phyloP scores from a whole-genome alignment of 2,888 invertebrate species.

The Epistrophe eligans region DNA sequence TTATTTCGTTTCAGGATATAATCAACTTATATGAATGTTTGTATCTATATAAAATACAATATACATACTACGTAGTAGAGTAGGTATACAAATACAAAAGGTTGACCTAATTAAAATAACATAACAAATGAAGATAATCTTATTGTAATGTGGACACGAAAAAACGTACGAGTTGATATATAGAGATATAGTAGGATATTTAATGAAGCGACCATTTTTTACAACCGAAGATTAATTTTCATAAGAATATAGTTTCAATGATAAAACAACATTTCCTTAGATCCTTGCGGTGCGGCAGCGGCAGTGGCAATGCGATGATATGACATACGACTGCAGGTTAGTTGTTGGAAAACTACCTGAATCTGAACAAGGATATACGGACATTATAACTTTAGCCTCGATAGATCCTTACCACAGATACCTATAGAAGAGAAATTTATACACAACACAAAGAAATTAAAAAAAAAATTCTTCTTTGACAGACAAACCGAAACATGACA shows the following conservation, averaged over 20 bases:
- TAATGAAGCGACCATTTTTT: constrained; percentile 5
- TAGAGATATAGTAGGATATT: neutral
- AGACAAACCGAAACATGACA: constrained; percentile 15
- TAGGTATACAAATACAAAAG: neutral
- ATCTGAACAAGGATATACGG: constrained; percentile 11
- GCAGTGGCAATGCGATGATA: neutral
- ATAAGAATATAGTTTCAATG: constrained; percentile 1
- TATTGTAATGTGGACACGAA: constrained; percentile 3
- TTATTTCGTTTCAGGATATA: constrained; percentile 45
- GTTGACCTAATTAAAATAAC: constrained; percentile 62
- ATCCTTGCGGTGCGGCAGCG: too few species aligned
- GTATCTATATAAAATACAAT: too few species aligned
- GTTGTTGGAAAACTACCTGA: constrained; percentile 6
- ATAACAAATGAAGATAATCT: constrained; percentile 11
- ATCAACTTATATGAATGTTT: constrained; percentile 7
- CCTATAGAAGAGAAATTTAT: neutral
- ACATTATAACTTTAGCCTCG: neutral
- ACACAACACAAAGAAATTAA: constrained; percentile 1
- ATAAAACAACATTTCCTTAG: constrained; percentile 1
- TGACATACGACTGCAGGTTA: neutral
- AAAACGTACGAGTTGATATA: neutral
- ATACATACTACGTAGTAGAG: too few species aligned
- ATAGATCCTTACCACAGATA: constrained; percentile 22
- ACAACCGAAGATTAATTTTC: constrained; percentile 61
- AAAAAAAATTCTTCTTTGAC: neutral